Percentiles rank a stretch among this genome's conserved stretches.
Conservation (phyloP, 2,888 invertebrate species). For the Stomorhina lunata region DNA sequence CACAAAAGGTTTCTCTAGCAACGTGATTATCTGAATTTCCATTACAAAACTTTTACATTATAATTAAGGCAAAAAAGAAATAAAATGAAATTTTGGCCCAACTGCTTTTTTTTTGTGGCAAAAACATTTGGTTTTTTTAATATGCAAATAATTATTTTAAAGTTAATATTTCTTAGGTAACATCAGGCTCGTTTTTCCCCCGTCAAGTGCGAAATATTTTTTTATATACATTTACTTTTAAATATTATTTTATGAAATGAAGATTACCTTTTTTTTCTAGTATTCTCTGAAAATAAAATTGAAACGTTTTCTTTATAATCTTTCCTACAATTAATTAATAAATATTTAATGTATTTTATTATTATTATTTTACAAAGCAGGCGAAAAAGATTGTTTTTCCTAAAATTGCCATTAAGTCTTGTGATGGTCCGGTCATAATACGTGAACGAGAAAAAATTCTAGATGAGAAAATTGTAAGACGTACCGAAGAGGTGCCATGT, state of each 20-base stretch:
- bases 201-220: neutral
- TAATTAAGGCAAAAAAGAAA: neutral
- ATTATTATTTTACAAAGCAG: conserved; percentile 71
- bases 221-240: neutral
- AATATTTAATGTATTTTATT: conserved; percentile 58
- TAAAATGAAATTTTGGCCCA: neutral
- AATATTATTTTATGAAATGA: neutral
- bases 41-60: neutral
- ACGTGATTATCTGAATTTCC: neutral
- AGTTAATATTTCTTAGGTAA: neutral
- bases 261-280: neutral
- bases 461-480: conserved; percentile 91
- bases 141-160: neutral
- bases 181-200: neutral
- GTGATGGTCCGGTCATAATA: conserved; percentile 90
- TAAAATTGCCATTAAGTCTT: conserved; percentile 92
- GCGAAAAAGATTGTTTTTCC: conserved; percentile 83
- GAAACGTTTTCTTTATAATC: neutral
- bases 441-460: conserved; percentile 94
- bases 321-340: conserved; percentile 43
- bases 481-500: conserved; percentile 93
- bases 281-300: neutral
- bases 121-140: neutral
- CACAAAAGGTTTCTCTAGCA: neutral
- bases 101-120: neutral